Base-by-base conservation (phyloP, 1,140 invertebrate species). In the Akabosia matsudoensis region DNA sequence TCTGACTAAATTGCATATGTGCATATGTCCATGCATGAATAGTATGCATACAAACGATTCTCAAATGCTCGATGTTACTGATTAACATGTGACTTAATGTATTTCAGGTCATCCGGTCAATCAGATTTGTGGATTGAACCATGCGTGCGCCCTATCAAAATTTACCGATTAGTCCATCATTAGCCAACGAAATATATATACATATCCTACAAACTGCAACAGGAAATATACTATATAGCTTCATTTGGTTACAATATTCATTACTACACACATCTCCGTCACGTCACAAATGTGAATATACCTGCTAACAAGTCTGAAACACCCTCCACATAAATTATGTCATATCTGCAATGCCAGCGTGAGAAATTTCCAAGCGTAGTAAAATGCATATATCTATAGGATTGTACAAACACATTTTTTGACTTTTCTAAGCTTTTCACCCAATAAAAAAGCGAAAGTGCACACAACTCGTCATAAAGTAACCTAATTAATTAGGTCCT, bases 51-150 rank as follows among this genome's bases (percentile, higher is more conserved):
- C 18, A 45, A 10, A 45, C 18, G 37, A 10, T 45, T 45, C 37
- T 18, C 37, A 18, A 10, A 10, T 45, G 7, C 7, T 45, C n/a
- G n/a, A n/a, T n/a, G n/a, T 45, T 45, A 7, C 37, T 45, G 37
- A 45, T 45, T 45, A 10, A 7, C 37, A 10, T 18, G 26, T 7
- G 16, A 61, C 54, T n/a, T 22, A 24, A 61, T 24, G 54, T 61
- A 24, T 61, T 61, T 61, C 54, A 61, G 54, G 54, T 61, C 54
- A 61, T 61, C 26, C 22, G 54, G 54, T 61, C 54, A 61, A n/a
- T 24, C 54, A 61, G 10, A 61, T 61, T 24, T n/a, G 54, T 61
- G 54, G 26, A 7, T 61, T 45, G 7, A 45, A 45, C 18, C 37
- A 45, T 45, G 7, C 7, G 7, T 10, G 7, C 37, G 37, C 37